Conservation (phyloP, 2,797 vertebrate species). For the Balearica regulorum region DNA sequence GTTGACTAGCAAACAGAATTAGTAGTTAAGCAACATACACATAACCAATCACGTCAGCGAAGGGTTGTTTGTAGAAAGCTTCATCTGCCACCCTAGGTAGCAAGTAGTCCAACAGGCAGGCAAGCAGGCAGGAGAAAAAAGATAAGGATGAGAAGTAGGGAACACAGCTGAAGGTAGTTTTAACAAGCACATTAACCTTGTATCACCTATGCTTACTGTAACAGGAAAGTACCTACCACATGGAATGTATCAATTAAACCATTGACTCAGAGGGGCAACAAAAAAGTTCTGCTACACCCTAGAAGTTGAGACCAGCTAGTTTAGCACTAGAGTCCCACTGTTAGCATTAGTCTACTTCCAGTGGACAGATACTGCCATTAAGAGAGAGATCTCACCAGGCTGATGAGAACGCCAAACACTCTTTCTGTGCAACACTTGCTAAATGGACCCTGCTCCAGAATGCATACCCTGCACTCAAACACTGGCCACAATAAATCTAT, state of each 20-base stretch:
- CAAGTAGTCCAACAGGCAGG: constrained; percentile 86
- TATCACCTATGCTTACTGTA: background rate
- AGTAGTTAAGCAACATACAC: constrained; percentile 98
- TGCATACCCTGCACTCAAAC: background rate
- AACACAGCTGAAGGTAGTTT: constrained; percentile 53
- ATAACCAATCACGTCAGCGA: constrained; percentile 99
- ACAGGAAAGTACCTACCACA: background rate
- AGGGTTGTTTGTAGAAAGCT: constrained; percentile 99
- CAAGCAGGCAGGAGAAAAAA: constrained; percentile 83
- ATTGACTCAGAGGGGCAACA: background rate
- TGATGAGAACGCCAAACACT: background rate
- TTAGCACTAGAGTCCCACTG: background rate
- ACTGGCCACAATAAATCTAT: background rate
- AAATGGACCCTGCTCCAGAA: background rate
- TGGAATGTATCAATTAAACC: background rate
- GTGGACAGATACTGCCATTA: background rate
- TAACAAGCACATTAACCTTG: constrained; percentile 4
- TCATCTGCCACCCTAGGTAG: constrained; percentile 98
- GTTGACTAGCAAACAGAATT: constrained; percentile 70
- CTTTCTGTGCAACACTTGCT: background rate
- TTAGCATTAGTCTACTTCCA: background rate
- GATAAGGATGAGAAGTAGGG: constrained; percentile 84
- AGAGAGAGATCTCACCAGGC: background rate
- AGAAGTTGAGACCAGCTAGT: background rate
- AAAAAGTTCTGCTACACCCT: background rate